Conservation (phyloP, 2,797 vertebrate genomes). For the Halcyon leucocephala region DNA sequence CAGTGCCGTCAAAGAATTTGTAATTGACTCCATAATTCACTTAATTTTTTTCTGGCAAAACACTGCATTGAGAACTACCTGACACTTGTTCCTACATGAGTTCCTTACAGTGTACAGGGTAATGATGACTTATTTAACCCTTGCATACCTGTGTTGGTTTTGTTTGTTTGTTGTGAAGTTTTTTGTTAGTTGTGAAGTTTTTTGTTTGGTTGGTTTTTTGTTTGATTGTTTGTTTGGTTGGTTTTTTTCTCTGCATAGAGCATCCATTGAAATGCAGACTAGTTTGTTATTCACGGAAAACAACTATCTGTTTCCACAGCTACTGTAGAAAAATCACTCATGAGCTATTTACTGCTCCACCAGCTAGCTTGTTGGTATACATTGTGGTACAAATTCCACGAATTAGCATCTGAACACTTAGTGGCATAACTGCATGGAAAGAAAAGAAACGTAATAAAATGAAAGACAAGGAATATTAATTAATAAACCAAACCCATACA, state of each 20-base stretch:
- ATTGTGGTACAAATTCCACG: neutral
- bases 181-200: too few species aligned
- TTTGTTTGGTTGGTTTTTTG: too few species aligned
- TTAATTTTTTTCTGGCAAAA: constrained; percentile 15
- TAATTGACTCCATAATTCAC: neutral
- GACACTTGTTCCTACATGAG: neutral
- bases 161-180: too few species aligned
- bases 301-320: neutral
- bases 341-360: neutral
- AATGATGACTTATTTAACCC: neutral
- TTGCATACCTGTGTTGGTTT: neutral
- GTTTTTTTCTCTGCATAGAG: neutral
- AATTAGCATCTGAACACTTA: neutral
- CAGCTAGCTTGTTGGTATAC: neutral
- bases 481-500: neutral
- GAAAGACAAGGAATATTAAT: neutral
- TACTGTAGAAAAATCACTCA: neutral
- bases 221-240: too few species aligned
- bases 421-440: neutral
- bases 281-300: neutral
- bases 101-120: neutral
- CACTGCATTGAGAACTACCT: neutral
- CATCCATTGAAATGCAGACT: neutral
- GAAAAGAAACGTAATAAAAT: neutral
- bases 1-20: constrained; percentile 29